Conservation (phyloP, 2,888 invertebrate genomes). For the Orthosia cruda region DNA sequence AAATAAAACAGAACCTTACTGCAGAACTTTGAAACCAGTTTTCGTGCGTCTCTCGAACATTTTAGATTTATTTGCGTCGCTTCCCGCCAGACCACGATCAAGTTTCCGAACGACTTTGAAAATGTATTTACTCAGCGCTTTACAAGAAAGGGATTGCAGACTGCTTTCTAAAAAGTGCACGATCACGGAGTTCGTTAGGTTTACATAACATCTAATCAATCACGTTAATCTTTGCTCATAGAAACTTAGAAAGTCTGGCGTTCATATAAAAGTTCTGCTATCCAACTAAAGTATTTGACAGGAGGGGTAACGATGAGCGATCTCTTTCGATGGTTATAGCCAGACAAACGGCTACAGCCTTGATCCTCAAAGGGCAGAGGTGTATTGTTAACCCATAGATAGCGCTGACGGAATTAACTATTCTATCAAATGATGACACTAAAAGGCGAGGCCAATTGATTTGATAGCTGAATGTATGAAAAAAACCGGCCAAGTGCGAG, state of each 20-base stretch:
- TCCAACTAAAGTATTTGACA: constrained; percentile 25
- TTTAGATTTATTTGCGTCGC: constrained; percentile 46
- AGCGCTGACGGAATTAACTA: constrained; percentile 36
- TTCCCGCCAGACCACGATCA: constrained; percentile 17
- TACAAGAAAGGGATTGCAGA: constrained; percentile 23
- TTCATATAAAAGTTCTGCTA: constrained; percentile 31
- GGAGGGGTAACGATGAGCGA: constrained; percentile 36
- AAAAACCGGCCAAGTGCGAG: neutral
- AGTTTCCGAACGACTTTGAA: constrained; percentile 50
- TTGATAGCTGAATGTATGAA: constrained; percentile 17
- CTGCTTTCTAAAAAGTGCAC: constrained; percentile 42
- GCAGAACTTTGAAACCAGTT: constrained; percentile 55
- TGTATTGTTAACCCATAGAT: constrained; percentile 46
- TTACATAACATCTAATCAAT: constrained; percentile 62
- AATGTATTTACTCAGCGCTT: constrained; percentile 41
- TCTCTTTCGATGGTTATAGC: constrained; percentile 16
- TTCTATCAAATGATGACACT: constrained; percentile 39
- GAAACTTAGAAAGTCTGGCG: constrained; percentile 54
- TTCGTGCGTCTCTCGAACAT: constrained; percentile 26
- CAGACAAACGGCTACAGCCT: constrained; percentile 18
- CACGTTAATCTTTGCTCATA: constrained; percentile 59
- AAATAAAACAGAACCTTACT: constrained; percentile 40
- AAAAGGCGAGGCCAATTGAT: constrained; percentile 39
- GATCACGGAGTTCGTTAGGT: constrained; percentile 38
- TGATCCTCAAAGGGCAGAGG: constrained; percentile 55